Conservation (phyloP, 2,113 vertebrate species). For the Columba janthina region DNA sequence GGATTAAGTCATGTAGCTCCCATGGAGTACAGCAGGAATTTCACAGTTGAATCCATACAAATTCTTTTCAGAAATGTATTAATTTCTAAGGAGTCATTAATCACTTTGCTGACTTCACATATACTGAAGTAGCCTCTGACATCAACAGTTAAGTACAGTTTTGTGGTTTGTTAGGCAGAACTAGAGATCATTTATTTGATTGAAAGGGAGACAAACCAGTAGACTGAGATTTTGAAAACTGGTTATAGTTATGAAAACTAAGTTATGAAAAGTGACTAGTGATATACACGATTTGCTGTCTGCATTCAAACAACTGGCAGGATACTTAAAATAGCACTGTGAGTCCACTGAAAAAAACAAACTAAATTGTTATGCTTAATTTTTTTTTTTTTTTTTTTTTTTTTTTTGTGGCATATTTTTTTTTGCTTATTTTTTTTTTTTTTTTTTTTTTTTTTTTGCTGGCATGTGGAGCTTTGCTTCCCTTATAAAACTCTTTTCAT, state of each 20-base stretch:
- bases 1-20: constrained; percentile 17
- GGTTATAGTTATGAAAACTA: no score
- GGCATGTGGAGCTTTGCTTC: background rate
- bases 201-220: background rate
- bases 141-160: background rate
- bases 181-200: background rate
- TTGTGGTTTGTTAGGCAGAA: background rate
- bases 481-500: background rate
- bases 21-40: background rate
- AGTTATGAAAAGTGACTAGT: background rate
- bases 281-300: background rate
- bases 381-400: background rate
- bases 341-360: background rate
- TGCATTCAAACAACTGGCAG: background rate
- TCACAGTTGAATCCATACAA: background rate
- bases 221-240: background rate
- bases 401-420: background rate
- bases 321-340: background rate
- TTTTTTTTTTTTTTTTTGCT: background rate
- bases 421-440: background rate
- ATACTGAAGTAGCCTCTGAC: background rate
- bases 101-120: background rate
- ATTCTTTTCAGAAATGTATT: background rate
- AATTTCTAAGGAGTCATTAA: constrained; percentile 40
- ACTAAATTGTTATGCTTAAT: background rate